A percentile compares a stretch with the other conserved stretches of the same genome.
phyloP scores from a whole-genome alignment of 2,888 invertebrate genomes.

The Ectemnius lituratus region DNA sequence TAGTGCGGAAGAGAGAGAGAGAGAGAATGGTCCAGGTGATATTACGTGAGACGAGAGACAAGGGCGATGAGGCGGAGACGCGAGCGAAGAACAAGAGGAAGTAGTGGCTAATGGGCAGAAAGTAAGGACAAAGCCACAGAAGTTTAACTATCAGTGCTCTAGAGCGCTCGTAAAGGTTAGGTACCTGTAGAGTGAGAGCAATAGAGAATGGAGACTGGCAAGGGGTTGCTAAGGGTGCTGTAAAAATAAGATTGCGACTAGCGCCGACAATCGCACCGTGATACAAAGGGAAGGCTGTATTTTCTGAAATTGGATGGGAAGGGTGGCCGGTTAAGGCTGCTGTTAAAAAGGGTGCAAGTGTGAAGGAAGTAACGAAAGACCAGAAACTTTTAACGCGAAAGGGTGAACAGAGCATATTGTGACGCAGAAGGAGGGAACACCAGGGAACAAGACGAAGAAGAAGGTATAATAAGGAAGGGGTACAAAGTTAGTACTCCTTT shows the following conservation, averaged over 20 bases:
- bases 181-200: background rate
- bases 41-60: background rate
- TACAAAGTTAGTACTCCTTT: too few species aligned
- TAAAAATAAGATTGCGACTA: background rate
- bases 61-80: background rate
- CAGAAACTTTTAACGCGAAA: background rate
- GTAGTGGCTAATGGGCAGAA: too few species aligned
- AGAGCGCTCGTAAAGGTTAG: background rate
- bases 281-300: conserved; percentile 2
- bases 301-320: background rate
- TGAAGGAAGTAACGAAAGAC: background rate
- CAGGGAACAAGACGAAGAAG: background rate
- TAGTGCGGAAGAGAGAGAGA: background rate
- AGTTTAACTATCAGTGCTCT: background rate
- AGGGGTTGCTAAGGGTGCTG: background rate
- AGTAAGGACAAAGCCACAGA: background rate
- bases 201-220: background rate
- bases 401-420: background rate
- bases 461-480: background rate
- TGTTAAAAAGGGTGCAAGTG: background rate
- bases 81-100: background rate
- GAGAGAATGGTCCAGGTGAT: background rate
- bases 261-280: background rate
- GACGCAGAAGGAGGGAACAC: background rate
- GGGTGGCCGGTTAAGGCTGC: too few species aligned